phyloP scores from a whole-genome alignment of 2,888 invertebrate species.

The Lagria hirta region DNA sequence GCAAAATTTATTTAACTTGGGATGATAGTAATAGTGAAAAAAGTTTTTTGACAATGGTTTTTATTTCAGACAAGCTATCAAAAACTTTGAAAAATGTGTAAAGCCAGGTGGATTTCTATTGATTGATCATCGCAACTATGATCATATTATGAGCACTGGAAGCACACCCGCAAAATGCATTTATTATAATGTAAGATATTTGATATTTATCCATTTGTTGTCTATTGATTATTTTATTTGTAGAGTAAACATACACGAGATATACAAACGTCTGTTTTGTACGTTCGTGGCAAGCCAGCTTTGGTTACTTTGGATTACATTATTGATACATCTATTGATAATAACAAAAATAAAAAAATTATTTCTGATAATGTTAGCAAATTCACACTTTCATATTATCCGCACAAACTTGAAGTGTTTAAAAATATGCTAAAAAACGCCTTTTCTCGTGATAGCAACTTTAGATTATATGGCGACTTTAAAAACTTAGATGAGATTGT shows the following conservation, averaged over 20 bases:
- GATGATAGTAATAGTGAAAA: no score
- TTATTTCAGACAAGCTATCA: conserved; percentile 64
- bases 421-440: conserved; percentile 69
- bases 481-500: conserved; percentile 64
- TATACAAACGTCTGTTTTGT: conserved; percentile 82
- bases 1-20: no score
- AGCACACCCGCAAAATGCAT: conserved; percentile 79
- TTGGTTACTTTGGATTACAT: conserved; percentile 82
- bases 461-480: conserved; percentile 81
- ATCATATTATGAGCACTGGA: conserved; percentile 75
- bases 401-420: conserved; percentile 75
- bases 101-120: conserved; percentile 82
- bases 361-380: conserved; percentile 60
- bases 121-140: conserved; percentile 89
- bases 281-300: conserved; percentile 73
- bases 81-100: conserved; percentile 78
- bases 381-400: conserved; percentile 86
- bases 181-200: conserved; percentile 79
- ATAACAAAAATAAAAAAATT: conserved; percentile 31
- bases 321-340: conserved; percentile 60
- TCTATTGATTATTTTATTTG: conserved; percentile 10
- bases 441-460: conserved; percentile 66
- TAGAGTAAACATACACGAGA: conserved; percentile 68
- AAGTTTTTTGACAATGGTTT: conserved; percentile 7
- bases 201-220: conserved; percentile 41